Base-by-base conservation (phyloP, 2,888 invertebrate genomes). In the Metacarcinus magister region DNA sequence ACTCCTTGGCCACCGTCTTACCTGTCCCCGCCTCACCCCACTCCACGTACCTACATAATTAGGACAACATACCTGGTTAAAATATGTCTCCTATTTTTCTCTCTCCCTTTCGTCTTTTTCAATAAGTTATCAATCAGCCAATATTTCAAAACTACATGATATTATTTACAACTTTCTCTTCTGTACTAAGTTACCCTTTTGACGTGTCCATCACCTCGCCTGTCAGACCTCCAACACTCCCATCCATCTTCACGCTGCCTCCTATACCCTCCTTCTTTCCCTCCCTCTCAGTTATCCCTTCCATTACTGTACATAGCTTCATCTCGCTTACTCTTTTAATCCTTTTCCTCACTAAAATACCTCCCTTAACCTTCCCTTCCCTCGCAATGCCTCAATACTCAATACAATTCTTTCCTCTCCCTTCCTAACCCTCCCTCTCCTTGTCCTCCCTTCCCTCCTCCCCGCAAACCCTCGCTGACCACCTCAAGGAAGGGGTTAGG, bases 361-460 rank as follows among this genome's bases (percentile, higher is more conserved):
- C 87, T 87, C 39, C 87, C 87, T 92, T 92, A 16, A 23, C 92
- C 44, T 44, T 44, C n/a, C 46, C 46, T 92, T 39, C 39, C 92
- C n/a, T 23, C 82, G 82, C 87, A 87, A 10, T 87, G 87, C 87
- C 87, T 87, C 39, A 87, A 87, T 87, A 87, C 87, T 87, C 39
- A 39, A 87, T 87, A 87, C 87, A 87, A 39, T 87, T 87, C 87
- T 87, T 39, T 39, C 87, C 23, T 75, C 75, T 28, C 19, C 75
- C 75, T 23, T 75, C 75, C 75, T 75, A n/a, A 8, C 32, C 87
- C 87, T 39, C 19, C 87, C 87, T 16, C 32, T 10, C 87, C 87
- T 87, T 87, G 4, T 16, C 75, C 23, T 28, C 75, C 75, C 75
- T 75, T 54, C 54, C 23, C 8, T 60, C 60, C 60, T 19, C 23